These are phyloP conservation scores for Neotoma lepida DNA, from an alignment of 2,113 vertebrate species.

Conservation along the genomic window DNA sequence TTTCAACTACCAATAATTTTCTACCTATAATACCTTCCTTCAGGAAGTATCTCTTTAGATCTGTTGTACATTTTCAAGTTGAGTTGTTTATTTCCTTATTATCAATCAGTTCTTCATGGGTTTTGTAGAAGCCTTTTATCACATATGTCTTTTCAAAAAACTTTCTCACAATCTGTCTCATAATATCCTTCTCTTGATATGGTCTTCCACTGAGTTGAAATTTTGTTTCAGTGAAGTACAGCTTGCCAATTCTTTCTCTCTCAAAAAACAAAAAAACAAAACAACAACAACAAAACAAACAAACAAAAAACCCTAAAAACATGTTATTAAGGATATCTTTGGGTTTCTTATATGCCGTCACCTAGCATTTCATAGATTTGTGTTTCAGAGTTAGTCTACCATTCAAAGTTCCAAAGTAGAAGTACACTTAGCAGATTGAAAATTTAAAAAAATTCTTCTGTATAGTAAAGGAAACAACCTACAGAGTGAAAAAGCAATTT, in stretches of 20 bases:
- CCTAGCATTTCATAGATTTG: not conserved
- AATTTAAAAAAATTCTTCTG: not conserved
- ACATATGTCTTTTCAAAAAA: not conserved
- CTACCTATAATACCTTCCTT: no score
- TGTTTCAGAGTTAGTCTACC: not conserved
- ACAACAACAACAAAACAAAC: no score
- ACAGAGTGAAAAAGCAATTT: not conserved
- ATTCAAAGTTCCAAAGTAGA: not conserved
- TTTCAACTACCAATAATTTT: not conserved
- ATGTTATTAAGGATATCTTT: not conserved
- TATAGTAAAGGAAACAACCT: not conserved
- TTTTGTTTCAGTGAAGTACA: not conserved
- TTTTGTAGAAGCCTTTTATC: not conserved
- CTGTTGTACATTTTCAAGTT: not conserved
- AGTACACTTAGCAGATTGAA: not conserved
- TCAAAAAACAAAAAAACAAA: no score
- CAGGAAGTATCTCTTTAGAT: not conserved
- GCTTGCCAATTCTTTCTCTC: not conserved
- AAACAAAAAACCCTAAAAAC: no score
- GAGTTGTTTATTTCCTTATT: not conserved
- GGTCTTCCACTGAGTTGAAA: not conserved
- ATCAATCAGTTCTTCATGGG: not conserved
- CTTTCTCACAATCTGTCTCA: not conserved
- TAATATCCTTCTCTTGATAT: not conserved
- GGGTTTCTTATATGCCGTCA: not conserved